Percentiles rank a stretch among this genome's conserved stretches.
Conservation (phyloP, 1,140 invertebrate species). For the Hyphantria cunea region DNA sequence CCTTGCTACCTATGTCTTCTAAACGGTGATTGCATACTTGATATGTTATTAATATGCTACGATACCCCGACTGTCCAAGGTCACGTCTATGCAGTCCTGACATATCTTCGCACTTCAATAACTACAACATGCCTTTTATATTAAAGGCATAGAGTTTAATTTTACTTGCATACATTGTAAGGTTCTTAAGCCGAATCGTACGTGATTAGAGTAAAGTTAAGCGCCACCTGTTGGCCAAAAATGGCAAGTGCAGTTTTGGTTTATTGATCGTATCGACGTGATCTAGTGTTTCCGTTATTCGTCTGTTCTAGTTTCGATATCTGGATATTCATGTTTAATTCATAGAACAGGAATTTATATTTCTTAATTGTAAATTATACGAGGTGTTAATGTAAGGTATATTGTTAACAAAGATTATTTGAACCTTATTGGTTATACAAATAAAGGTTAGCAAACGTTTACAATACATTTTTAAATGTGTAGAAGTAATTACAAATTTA, state of each 20-base stretch:
- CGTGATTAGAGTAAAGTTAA: constrained; percentile 60
- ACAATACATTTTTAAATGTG: too few species aligned
- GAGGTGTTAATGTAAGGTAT: too few species aligned
- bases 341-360: constrained; percentile 20
- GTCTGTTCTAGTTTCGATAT: constrained; percentile 24
- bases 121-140: background rate
- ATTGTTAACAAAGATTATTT: background rate
- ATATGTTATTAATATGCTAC: constrained; percentile 76
- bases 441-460: background rate
- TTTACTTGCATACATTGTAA: constrained; percentile 17
- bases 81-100: constrained; percentile 57
- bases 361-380: constrained; percentile 19
- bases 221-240: constrained; percentile 65
- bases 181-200: constrained; percentile 39
- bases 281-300: constrained; percentile 44
- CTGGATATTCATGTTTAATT: constrained; percentile 20
- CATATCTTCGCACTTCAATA: constrained; percentile 29
- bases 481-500: too few species aligned
- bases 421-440: background rate
- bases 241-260: constrained; percentile 47
- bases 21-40: constrained; percentile 74
- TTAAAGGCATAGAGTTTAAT: constrained; percentile 21
- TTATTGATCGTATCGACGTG: constrained; percentile 28
- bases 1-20: constrained; percentile 72
- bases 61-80: constrained; percentile 63